Evolutionary conservation across 1,140 invertebrate species (phyloP).

Genomic region (Leptopilina boulardi): DNA sequence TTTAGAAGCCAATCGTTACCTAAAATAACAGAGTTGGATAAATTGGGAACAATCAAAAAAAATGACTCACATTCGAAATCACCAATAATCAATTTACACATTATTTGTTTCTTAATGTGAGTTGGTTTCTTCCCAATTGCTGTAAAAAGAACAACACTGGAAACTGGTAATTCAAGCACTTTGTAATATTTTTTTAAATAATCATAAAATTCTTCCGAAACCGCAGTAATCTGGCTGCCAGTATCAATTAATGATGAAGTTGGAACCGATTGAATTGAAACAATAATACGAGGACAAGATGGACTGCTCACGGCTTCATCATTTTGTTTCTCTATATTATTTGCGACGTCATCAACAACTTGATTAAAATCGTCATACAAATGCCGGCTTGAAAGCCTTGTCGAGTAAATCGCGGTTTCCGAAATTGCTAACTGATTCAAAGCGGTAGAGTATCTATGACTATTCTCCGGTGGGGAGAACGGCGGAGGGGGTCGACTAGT

Average conservation of each 20-base stretch:
- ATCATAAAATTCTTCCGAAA: conserved; percentile 51
- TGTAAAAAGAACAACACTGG: not conserved
- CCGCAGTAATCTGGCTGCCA: conserved; percentile 55
- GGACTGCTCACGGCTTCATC: too few relatives aligned
- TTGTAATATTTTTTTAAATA: conserved; percentile 23
- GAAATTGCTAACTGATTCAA: too few relatives aligned
- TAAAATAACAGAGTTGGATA: conserved; percentile 10
- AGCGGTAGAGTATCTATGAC: too few relatives aligned
- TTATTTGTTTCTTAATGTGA: conserved; percentile 27
- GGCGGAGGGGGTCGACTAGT: too few relatives aligned
- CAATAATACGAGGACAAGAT: too few relatives aligned
- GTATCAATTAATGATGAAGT: conserved; percentile 44
- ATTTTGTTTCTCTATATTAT: too few relatives aligned
- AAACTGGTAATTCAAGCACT: not conserved
- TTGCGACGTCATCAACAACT: too few relatives aligned
- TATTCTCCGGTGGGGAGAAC: too few relatives aligned
- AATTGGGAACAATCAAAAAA: conserved; percentile 23
- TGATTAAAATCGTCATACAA: too few relatives aligned
- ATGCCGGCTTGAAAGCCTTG: too few relatives aligned
- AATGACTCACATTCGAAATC: not conserved
- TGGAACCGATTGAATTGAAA: too few relatives aligned
- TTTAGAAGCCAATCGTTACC: conserved; percentile 6
- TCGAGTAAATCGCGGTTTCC: too few relatives aligned
- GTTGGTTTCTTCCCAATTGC: conserved; percentile 30
- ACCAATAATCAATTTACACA: not conserved